phyloP scores from a whole-genome alignment of 2,113 vertebrate genomes.

The cattle (Bos taurus) region DNA sequence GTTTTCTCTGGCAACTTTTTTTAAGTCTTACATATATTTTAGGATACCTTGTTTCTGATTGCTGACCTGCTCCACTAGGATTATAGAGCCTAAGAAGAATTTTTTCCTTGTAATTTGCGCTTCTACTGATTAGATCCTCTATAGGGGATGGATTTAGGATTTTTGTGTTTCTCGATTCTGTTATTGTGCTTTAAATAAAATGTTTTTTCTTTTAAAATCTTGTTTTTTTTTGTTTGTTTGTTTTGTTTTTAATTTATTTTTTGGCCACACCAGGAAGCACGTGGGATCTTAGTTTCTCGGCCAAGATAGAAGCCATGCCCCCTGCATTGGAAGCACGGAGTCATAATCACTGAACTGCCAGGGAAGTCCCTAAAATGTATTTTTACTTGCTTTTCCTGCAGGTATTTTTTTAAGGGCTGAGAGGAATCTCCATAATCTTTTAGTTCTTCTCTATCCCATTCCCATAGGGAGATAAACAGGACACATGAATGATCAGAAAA shows the following conservation, averaged over 20 bases:
- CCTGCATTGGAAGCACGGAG: neutral
- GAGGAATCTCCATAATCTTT: neutral
- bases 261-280: neutral
- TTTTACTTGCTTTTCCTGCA: neutral
- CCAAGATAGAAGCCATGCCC: neutral
- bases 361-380: neutral
- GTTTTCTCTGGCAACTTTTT: neutral
- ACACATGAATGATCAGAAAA: neutral
- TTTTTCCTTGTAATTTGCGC: neutral
- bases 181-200: conserved; percentile 2
- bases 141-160: neutral
- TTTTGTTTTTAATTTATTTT: neutral
- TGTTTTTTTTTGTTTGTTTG: neutral
- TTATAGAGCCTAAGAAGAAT: neutral
- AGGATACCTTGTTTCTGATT: neutral
- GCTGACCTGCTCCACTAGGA: neutral
- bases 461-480: neutral
- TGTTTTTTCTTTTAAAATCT: neutral
- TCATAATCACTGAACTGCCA: neutral
- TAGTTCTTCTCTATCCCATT: neutral
- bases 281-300: neutral
- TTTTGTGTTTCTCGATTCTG: neutral
- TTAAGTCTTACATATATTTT: neutral
- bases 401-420: neutral
- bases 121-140: neutral